A percentile compares a stretch with the other conserved stretches of the same genome.
Evolutionary conservation across 2,797 vertebrate genomes (phyloP).

Genomic region (Notamacropus eugenii): DNA sequence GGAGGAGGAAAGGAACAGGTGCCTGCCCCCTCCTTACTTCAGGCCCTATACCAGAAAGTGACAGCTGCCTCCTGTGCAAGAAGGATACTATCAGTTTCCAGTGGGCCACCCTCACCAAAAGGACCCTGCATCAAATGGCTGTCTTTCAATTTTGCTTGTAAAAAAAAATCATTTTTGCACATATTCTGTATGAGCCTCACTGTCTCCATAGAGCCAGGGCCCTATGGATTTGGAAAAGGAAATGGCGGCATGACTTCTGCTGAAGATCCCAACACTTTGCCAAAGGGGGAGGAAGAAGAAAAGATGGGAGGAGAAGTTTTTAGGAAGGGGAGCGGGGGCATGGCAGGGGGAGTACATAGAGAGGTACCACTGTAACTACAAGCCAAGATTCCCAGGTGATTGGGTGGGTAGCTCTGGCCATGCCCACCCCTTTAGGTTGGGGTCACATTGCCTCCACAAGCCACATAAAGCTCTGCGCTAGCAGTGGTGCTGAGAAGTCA

Average conservation of each 20-base stretch:
- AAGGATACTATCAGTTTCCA: conserved; percentile 81
- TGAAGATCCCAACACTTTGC: conserved; percentile 64
- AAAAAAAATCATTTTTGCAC: conserved; percentile 87
- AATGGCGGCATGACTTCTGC: conserved; percentile 66
- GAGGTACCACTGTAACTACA: conserved; percentile 51
- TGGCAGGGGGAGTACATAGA: background rate
- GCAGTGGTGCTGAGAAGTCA: conserved; percentile 51
- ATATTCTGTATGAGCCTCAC: conserved; percentile 86
- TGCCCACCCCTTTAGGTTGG: background rate
- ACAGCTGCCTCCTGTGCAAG: conserved; percentile 68
- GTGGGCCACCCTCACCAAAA: conserved; percentile 81
- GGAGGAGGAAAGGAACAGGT: conserved; percentile 66
- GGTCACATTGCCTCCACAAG: background rate
- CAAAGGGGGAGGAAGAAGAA: conserved; percentile 74
- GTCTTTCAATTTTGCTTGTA: conserved; percentile 88
- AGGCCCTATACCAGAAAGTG: conserved; percentile 78
- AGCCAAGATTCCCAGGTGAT: conserved; percentile 33
- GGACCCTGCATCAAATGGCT: conserved; percentile 85
- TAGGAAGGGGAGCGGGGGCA: conserved; percentile 60
- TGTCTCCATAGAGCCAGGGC: conserved; percentile 84
- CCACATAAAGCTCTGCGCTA: conserved; percentile 23
- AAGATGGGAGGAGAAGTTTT: conserved; percentile 77
- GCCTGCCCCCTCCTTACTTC: conserved; percentile 75
- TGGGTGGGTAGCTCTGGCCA: background rate
- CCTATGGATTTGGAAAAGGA: conserved; percentile 72